Conservation (phyloP, 2,113 vertebrate species). For the Casuarius casuarius region DNA sequence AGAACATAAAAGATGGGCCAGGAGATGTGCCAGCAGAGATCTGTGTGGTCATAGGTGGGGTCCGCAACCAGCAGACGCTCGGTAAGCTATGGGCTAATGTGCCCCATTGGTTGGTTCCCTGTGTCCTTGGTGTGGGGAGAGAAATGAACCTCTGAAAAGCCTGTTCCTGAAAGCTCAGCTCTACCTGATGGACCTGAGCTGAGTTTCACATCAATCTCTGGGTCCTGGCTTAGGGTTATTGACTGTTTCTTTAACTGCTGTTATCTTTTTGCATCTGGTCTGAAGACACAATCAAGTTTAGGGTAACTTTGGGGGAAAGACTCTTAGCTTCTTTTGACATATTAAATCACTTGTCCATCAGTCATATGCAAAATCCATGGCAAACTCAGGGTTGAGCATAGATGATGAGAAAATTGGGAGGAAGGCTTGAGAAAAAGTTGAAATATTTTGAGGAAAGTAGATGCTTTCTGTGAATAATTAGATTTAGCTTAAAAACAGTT, state of each 20-base stretch:
- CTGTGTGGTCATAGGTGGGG: constrained; percentile 93
- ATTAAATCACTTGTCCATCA: not conserved
- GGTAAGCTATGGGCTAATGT: constrained; percentile 73
- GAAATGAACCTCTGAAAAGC: not conserved
- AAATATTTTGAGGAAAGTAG: not conserved
- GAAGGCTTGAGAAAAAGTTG: not conserved
- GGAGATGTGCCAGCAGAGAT: constrained; percentile 91
- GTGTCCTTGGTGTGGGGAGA: not conserved
- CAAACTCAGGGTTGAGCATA: not conserved
- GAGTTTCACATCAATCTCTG: not conserved
- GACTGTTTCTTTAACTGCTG: not conserved
- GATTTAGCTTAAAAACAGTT: not conserved
- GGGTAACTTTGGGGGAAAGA: not conserved
- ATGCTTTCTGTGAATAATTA: not conserved
- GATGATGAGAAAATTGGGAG: not conserved
- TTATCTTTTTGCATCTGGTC: not conserved
- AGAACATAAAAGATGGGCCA: constrained; percentile 82
- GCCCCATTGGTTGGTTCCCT: not conserved
- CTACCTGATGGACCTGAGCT: not conserved
- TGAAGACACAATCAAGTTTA: not conserved
- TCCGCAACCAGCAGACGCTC: constrained; percentile 91
- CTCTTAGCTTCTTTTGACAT: not conserved
- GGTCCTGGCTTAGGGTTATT: not conserved
- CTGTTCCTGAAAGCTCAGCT: not conserved
- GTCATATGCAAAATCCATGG: not conserved